A percentile compares a stretch with the other conserved stretches of the same genome.
phyloP scores from a whole-genome alignment of 2,113 vertebrate species.

The Oncorhynchus gorbuscha region DNA sequence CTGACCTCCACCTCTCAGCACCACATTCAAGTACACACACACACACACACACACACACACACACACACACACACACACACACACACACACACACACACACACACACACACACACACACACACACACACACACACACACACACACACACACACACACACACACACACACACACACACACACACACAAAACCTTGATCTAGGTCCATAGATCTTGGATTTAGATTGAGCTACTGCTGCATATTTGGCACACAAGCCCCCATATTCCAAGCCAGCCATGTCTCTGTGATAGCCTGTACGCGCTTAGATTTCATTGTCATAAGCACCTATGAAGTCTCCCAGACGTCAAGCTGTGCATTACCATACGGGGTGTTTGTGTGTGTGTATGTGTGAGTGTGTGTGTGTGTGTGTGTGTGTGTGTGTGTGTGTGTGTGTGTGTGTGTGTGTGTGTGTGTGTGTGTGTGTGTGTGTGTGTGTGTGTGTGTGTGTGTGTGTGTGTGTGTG shows the following conservation, averaged over 20 bases:
- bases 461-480: too few relatives aligned
- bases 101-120: background rate
- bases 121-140: conserved; percentile 6
- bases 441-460: too few relatives aligned
- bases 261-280: conserved; percentile 5
- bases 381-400: too few relatives aligned
- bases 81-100: background rate
- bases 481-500: too few relatives aligned
- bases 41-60: background rate
- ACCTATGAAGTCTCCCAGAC: background rate
- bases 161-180: conserved; percentile 1
- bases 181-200: background rate
- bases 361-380: background rate
- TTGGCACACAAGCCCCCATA: conserved; percentile 15
- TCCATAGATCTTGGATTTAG: conserved; percentile 21
- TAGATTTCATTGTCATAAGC: conserved; percentile 11
- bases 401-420: too few relatives aligned
- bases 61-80: background rate
- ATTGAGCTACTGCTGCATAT: conserved; percentile 21
- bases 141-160: conserved; percentile 2
- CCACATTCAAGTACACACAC: conserved; percentile 3
- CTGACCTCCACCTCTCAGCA: conserved; percentile 36
- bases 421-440: too few relatives aligned
- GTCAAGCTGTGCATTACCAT: conserved; percentile 6
- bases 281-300: background rate